Percentiles rank a stretch among this genome's conserved stretches.
phyloP scores from a whole-genome alignment of 2,888 invertebrate species.

The Leucania comma region DNA sequence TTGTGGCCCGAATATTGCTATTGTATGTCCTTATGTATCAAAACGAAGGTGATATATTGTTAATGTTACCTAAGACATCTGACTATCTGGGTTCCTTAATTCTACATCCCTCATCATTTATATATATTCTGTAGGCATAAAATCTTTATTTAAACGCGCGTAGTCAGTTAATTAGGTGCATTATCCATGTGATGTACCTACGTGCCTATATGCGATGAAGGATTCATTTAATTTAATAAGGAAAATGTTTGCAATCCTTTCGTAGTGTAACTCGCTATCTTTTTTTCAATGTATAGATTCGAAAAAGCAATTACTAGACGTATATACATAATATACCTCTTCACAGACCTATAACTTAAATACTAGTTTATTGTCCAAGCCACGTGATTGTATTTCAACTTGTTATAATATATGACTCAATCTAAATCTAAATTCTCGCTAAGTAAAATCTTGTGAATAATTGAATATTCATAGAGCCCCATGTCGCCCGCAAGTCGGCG shows the following conservation, averaged over 20 bases:
- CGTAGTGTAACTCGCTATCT: no score
- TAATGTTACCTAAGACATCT: not conserved
- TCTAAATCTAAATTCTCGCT: slow-evolving; percentile 79
- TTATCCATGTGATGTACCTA: no score
- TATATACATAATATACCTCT: not conserved
- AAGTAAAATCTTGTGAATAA: slow-evolving; percentile 85
- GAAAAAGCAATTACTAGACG: not conserved
- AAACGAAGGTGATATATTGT: not conserved
- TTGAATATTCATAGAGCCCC: slow-evolving; percentile 87
- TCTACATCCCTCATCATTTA: not conserved
- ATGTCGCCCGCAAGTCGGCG: slow-evolving; percentile 86
- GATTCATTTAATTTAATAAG: no score
- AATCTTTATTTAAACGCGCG: no score
- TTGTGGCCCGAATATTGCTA: slow-evolving; percentile 36
- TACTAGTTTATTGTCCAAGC: slow-evolving; percentile 23
- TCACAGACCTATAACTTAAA: not conserved
- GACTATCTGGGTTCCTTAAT: not conserved
- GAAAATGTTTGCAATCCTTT: no score
- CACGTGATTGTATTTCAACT: slow-evolving; percentile 22
- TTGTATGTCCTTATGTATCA: not conserved
- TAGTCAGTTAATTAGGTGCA: no score
- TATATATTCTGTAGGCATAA: not conserved
- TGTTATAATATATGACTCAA: slow-evolving; percentile 67
- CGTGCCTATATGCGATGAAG: no score
- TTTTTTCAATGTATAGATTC: not conserved